Conservation (phyloP, 2,888 invertebrate species). For the Scaptomyza polygonia region DNA sequence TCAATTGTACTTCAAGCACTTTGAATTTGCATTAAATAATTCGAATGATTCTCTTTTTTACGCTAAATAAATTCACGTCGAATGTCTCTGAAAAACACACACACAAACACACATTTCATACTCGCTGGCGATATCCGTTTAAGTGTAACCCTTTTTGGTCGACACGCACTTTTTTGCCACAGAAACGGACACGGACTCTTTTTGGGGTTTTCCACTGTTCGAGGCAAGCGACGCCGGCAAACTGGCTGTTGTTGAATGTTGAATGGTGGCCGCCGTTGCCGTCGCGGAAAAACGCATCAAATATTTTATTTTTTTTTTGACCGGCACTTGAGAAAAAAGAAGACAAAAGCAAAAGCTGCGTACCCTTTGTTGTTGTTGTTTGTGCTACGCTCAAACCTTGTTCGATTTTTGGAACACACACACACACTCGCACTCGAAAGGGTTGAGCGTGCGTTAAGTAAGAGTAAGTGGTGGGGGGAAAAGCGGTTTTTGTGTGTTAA, state of each 20-base stretch:
- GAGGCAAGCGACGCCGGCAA: constrained; percentile 69
- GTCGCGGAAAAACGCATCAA: constrained; percentile 76
- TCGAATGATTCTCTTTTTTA: neutral
- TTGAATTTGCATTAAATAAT: constrained; percentile 6
- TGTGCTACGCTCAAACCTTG: constrained; percentile 63
- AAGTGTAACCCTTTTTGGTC: constrained; percentile 22
- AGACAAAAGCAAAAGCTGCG: constrained; percentile 76
- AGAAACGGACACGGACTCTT: constrained; percentile 32
- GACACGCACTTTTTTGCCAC: constrained; percentile 24
- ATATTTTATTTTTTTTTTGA: constrained; percentile 51
- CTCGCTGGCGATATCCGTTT: constrained; percentile 1
- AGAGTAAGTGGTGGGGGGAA: neutral
- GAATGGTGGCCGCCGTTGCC: constrained; percentile 54
- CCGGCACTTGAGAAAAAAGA: constrained; percentile 71
- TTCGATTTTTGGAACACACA: constrained; percentile 55
- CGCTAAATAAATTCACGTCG: constrained; percentile 25
- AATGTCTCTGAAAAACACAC: neutral
- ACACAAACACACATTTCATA: constrained; percentile 10
- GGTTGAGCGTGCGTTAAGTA: constrained; percentile 51
- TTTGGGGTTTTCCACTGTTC: constrained; percentile 50
- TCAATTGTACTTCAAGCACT: constrained; percentile 21
- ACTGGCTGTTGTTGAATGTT: constrained; percentile 56
- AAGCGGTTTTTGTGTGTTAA: neutral
- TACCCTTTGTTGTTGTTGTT: constrained; percentile 47
- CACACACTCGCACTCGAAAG: constrained; percentile 37